phyloP scores from a whole-genome alignment of 2,797 vertebrate genomes.

The Brachymystax lenok region DNA sequence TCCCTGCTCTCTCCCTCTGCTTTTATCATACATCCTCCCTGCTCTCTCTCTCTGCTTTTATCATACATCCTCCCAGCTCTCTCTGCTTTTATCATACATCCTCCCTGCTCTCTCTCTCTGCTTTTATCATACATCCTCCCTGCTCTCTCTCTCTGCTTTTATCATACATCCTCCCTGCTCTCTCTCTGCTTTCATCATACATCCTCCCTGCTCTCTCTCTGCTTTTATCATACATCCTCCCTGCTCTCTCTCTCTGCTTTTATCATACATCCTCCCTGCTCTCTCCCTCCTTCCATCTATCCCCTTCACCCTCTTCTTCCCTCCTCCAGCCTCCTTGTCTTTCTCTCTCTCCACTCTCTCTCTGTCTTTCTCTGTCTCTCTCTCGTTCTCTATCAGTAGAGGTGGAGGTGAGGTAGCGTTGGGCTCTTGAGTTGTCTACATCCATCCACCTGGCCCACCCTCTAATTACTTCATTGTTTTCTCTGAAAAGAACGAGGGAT shows the following conservation, averaged over 20 bases:
- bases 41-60: no score
- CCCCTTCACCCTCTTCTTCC: slow-evolving; percentile 21
- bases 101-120: no score
- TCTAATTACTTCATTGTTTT: slow-evolving; percentile 73
- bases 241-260: no score
- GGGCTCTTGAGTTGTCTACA: slow-evolving; percentile 64
- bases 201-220: no score
- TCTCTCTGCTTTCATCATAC: no score
- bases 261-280: slow-evolving; percentile 6
- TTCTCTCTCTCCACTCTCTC: slow-evolving; percentile 58
- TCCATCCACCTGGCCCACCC: slow-evolving; percentile 73
- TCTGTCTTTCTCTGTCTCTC: slow-evolving; percentile 40
- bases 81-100: no score
- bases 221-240: no score
- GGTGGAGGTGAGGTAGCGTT: slow-evolving; percentile 53
- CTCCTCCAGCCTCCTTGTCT: slow-evolving; percentile 52
- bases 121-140: no score
- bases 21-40: no score
- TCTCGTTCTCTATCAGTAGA: slow-evolving; percentile 34
- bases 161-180: no score
- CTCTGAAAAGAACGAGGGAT: slow-evolving; percentile 47
- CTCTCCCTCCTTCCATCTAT: slow-evolving; percentile 57
- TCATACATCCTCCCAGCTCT: no score
- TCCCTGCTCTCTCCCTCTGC: no score
- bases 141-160: slow-evolving; percentile 48